Base-by-base conservation (phyloP, 2,888 invertebrate species). In the Zygothrica quintamaculata region DNA sequence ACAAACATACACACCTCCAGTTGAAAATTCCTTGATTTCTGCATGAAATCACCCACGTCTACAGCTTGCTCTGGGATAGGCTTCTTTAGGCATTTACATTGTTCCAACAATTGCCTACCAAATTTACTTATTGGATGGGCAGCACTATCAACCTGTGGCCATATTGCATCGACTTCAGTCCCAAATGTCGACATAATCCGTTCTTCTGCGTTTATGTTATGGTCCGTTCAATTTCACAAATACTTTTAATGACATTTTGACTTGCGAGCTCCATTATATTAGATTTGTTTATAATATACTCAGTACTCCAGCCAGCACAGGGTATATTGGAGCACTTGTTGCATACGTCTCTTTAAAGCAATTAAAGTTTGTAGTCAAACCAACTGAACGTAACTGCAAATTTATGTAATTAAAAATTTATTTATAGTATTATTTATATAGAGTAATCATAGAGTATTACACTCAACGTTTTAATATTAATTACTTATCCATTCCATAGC, bases 101-200 rank as follows among this genome's bases (percentile, higher is more conserved):
- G 60, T 16, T 68, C 29, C 22, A 90, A 33, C 15, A 88, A 46
- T 13, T 71, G 64, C 1, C 58, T 67, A 0, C 85, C 88, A 57
- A 85, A 90, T 18, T 80, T 59, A 0, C 53, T 79, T 6, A 84
- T n/a, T 12, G 46, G 8, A 22, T 39, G 40, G 1, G n/a, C 3
- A 0, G 5, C 5, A 6, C 25, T 53, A n/a, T 57, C 26, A 22
- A 52, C 9, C 9, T 55, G 3, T 1, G 84, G 78, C 84, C 84
- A 79, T 40, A 80, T 44, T 2, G 57, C 62, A 29, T 74, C 76
- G 34, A 90, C 90, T 36, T 88, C 78, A 3, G 64, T 44, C 2
- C 90, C 90, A 58, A 88, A 90, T 33, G 65, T 72, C 1, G 81
- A 71, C 89, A 87, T 89, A 6, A 9, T 62, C 15, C n/a, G 22